phyloP scores from a whole-genome alignment of 37 sponge, comb jelly and placozoan genomes.

The Bolinopsis microptera region DNA sequence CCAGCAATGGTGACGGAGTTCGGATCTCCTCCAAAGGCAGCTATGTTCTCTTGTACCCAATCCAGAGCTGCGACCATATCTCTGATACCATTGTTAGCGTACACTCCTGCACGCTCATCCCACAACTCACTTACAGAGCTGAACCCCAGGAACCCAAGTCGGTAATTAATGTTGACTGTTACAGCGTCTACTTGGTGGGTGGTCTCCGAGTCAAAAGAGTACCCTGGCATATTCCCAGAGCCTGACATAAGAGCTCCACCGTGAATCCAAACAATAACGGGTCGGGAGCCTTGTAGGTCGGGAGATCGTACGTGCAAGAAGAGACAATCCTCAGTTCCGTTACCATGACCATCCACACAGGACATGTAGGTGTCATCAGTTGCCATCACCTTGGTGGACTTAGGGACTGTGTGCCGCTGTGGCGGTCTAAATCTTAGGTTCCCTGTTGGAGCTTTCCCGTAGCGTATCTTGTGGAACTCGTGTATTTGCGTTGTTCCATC shows the following conservation, averaged over 20 bases:
- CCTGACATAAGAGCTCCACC: not conserved
- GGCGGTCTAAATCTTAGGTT: not conserved
- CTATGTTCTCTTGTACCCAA: constrained; percentile 48
- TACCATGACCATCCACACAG: not conserved
- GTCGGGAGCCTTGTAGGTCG: not conserved
- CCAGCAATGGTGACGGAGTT: not conserved
- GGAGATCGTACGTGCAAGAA: not conserved
- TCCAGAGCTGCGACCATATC: constrained; percentile 32
- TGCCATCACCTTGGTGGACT: not conserved
- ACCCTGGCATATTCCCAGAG: not conserved
- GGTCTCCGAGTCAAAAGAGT: constrained; percentile 27
- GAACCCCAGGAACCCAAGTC: constrained; percentile 40
- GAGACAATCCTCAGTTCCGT: not conserved
- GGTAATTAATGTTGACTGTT: constrained; percentile 57
- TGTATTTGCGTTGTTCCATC: no score
- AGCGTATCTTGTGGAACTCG: not conserved
- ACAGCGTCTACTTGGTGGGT: not conserved
- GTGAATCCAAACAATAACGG: constrained; percentile 46
- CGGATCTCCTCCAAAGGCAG: constrained; percentile 30
- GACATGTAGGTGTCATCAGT: not conserved
- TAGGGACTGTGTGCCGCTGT: not conserved
- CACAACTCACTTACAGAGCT: constrained; percentile 3
- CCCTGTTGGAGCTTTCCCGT: not conserved
- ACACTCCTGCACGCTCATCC: not conserved
- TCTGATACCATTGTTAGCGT: constrained; percentile 42